A percentile compares a stretch with the other conserved stretches of the same genome.
Conservation (phyloP, 2,797 vertebrate genomes). For the Trichosurus vulpecula region DNA sequence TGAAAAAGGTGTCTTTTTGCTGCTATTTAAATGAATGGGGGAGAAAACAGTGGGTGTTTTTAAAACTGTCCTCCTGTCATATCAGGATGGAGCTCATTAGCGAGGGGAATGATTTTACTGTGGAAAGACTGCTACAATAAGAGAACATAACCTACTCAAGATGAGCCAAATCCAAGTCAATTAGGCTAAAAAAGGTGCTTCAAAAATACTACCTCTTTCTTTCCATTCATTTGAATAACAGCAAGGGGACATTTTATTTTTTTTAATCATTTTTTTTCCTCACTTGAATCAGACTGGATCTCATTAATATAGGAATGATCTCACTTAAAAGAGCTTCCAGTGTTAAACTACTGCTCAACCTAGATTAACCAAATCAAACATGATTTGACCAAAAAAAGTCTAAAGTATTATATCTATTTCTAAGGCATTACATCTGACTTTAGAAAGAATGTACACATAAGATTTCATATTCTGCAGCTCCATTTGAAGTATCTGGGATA, state of each 20-base stretch:
- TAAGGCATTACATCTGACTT: conserved; percentile 65
- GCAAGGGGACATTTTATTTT: conserved; percentile 72
- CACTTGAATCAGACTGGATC: conserved; percentile 80
- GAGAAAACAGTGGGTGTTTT: conserved; percentile 88
- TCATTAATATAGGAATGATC: conserved; percentile 82
- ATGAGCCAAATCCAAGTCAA: conserved; percentile 86
- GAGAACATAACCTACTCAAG: conserved; percentile 86
- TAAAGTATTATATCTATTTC: conserved; percentile 68
- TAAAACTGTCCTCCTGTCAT: conserved; percentile 86
- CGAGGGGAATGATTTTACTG: conserved; percentile 84
- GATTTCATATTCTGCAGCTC: conserved; percentile 55
- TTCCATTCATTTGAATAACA: conserved; percentile 82
- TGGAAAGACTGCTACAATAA: conserved; percentile 85
- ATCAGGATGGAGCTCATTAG: conserved; percentile 89
- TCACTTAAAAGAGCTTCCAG: conserved; percentile 78
- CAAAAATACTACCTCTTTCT: conserved; percentile 76
- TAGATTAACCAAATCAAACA: conserved; percentile 82
- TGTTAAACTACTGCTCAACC: conserved; percentile 81
- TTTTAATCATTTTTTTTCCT: conserved; percentile 77
- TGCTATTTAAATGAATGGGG: conserved; percentile 86
- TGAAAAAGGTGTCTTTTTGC: conserved; percentile 86
- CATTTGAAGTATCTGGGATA: conserved; percentile 67
- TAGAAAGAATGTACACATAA: conserved; percentile 54
- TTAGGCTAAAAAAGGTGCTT: conserved; percentile 75
- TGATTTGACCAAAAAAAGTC: conserved; percentile 66